Percentiles rank a stretch among this genome's conserved stretches.
These are phyloP conservation scores for Pedetes capensis DNA, from an alignment of 2,113 vertebrate species.

Conservation along the genomic window DNA sequence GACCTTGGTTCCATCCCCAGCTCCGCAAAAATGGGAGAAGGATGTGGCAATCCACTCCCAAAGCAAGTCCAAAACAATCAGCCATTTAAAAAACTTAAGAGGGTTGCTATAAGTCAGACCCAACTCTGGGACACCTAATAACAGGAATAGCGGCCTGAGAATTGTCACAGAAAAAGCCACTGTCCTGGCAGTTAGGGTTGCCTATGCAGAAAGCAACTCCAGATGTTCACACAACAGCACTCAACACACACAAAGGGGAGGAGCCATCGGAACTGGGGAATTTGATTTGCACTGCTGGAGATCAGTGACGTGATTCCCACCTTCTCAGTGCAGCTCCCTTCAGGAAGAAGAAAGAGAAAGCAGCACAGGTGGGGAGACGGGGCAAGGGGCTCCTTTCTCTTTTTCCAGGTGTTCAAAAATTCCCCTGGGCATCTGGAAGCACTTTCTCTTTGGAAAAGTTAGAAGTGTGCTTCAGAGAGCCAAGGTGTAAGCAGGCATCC, in stretches of 20 bases:
- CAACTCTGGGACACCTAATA: too few relatives aligned
- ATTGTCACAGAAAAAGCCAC: neutral
- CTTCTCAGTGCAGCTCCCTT: neutral
- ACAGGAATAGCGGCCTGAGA: neutral
- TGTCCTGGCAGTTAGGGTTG: accelerated
- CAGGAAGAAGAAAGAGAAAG: neutral
- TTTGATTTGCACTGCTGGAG: neutral
- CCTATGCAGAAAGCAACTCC: neutral
- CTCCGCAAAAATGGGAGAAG: too few relatives aligned
- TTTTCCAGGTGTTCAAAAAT: neutral
- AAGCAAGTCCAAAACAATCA: too few relatives aligned
- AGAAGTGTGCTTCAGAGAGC: neutral
- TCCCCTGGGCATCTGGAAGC: neutral
- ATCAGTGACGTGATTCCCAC: neutral
- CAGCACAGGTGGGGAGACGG: neutral
- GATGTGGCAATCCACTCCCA: too few relatives aligned
- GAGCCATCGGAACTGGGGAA: accelerated
- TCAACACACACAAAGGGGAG: neutral
- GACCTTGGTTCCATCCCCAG: too few relatives aligned
- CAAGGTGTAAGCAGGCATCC: neutral
- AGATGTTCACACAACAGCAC: accelerated
- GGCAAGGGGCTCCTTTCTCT: neutral
- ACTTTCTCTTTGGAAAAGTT: too few relatives aligned
- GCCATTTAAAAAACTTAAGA: too few relatives aligned
- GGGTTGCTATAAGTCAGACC: too few relatives aligned